These are phyloP conservation scores for Prionace glauca DNA, from an alignment of 2,797 vertebrate genomes.

Conservation along the genomic window DNA sequence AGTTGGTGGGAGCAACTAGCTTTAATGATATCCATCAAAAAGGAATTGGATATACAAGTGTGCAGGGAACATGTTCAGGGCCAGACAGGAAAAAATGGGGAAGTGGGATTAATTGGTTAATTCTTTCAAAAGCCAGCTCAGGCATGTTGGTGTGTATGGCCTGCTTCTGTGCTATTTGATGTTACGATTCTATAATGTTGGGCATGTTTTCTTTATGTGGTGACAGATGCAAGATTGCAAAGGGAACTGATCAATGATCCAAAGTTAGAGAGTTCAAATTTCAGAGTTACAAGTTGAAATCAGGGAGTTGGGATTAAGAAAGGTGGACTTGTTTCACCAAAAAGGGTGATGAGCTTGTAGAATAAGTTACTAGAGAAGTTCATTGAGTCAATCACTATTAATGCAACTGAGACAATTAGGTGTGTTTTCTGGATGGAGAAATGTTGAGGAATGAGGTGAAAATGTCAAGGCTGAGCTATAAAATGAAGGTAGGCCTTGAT, in stretches of 20 bases:
- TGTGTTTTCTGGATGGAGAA: not conserved
- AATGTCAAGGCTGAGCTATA: not conserved
- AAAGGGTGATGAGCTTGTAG: not conserved
- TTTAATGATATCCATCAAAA: no score
- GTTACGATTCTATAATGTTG: not conserved
- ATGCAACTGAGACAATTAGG: not conserved
- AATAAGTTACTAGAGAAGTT: not conserved
- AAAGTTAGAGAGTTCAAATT: not conserved
- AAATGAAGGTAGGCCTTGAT: not conserved
- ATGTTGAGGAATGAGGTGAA: not conserved
- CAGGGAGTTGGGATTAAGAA: not conserved
- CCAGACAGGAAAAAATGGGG: no score
- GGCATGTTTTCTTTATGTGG: not conserved
- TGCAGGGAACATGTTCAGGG: not conserved
- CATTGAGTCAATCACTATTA: not conserved
- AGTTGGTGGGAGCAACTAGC: no score
- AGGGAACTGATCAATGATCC: not conserved
- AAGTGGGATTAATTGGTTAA: not conserved
- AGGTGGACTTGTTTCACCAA: not conserved
- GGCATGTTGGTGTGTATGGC: not conserved
- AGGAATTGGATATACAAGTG: not conserved
- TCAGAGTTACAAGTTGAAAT: not conserved
- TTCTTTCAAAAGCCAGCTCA: not conserved
- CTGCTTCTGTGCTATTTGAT: not conserved
- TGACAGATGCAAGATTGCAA: not conserved